Conservation (phyloP, 2,888 invertebrate genomes). For the Pogonocherus hispidulus region DNA sequence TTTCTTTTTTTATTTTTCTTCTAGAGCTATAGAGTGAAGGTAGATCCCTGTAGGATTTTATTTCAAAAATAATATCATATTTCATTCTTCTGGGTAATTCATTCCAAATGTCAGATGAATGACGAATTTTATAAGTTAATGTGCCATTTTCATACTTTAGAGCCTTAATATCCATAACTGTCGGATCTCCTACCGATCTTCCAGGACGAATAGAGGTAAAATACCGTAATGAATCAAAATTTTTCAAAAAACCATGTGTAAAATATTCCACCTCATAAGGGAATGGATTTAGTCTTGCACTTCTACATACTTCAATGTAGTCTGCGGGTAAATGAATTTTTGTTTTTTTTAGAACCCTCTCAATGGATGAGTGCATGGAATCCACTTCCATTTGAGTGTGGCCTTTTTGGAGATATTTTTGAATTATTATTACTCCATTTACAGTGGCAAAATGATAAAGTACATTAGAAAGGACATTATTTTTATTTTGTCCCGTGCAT, state of each 20-base stretch:
- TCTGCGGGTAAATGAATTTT: conserved; percentile 21
- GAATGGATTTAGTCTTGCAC: conserved; percentile 12
- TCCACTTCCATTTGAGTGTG: conserved; percentile 27
- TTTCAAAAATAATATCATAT: background rate
- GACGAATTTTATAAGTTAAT: background rate
- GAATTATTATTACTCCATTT: conserved; percentile 17
- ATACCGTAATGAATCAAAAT: conserved; percentile 5
- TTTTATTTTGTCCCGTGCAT: conserved; percentile 36
- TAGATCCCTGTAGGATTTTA: background rate
- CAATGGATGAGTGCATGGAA: conserved; percentile 26
- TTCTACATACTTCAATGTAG: conserved; percentile 14
- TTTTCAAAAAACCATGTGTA: conserved; percentile 19
- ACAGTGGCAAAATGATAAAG: conserved; percentile 24
- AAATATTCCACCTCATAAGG: conserved; percentile 16
- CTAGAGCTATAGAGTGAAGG: background rate
- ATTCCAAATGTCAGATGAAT: background rate
- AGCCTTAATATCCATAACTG: conserved; percentile 27
- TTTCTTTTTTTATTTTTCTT: conserved; percentile 3
- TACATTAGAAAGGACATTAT: conserved; percentile 24
- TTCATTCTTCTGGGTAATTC: background rate
- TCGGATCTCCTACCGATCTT: conserved; percentile 26
- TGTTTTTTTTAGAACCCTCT: conserved; percentile 8
- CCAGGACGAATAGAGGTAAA: conserved; percentile 27
- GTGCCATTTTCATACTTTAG: conserved; percentile 15
- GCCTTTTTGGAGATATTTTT: conserved; percentile 24